Percentiles rank a stretch among this genome's conserved stretches.
phyloP scores from a whole-genome alignment of 2,113 vertebrate species.

The Stigmatopora argus region DNA sequence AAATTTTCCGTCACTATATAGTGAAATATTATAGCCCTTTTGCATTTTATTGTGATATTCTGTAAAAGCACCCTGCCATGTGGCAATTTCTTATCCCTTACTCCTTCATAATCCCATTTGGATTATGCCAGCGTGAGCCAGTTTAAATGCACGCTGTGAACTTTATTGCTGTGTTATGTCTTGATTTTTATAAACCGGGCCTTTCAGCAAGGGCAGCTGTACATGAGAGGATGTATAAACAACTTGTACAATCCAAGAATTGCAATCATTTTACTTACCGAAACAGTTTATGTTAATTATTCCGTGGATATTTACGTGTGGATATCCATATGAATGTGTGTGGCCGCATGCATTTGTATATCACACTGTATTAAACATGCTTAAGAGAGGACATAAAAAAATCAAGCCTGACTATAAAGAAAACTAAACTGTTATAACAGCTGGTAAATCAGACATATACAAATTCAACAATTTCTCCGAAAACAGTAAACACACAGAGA shows the following conservation, averaged over 20 bases:
- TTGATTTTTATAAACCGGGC: constrained; percentile 1
- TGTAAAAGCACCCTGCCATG: neutral
- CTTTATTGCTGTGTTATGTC: neutral
- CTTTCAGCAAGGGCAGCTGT: neutral
- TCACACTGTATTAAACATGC: neutral
- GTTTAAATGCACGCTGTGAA: neutral
- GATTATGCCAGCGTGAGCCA: neutral
- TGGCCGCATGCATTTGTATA: neutral
- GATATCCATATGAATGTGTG: neutral
- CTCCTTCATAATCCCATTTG: neutral
- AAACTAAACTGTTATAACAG: neutral
- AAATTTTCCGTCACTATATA: neutral
- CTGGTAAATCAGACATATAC: neutral
- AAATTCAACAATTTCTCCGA: neutral
- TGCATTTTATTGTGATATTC: neutral
- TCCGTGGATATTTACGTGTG: neutral
- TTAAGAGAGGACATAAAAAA: neutral
- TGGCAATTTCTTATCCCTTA: neutral
- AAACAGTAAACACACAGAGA: neutral
- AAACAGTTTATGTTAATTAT: neutral
- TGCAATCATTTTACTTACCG: neutral
- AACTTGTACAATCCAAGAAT: neutral
- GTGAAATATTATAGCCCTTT: neutral
- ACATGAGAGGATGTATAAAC: neutral
- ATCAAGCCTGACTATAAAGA: neutral